Evolutionary conservation across 2,888 invertebrate species (phyloP).

Genomic region (Caprella mutica): DNA sequence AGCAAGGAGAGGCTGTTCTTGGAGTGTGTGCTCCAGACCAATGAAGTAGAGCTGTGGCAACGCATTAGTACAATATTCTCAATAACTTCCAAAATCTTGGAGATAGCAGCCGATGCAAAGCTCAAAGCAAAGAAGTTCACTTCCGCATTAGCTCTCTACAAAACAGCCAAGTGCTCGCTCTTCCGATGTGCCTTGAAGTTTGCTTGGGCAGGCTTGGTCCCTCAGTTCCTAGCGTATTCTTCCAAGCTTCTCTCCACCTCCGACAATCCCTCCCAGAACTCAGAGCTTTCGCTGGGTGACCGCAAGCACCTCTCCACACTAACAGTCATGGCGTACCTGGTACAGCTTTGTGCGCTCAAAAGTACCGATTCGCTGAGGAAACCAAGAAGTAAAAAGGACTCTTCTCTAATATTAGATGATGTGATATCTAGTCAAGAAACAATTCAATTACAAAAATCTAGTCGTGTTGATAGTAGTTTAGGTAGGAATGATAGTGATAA

Average conservation of each 20-base stretch:
- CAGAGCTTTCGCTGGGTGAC: slow-evolving; percentile 42
- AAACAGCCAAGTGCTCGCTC: slow-evolving; percentile 56
- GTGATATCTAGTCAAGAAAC: too few relatives aligned
- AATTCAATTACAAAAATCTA: too few relatives aligned
- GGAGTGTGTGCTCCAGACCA: slow-evolving; percentile 47
- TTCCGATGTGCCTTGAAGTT: slow-evolving; percentile 52
- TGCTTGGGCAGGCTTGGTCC: slow-evolving; percentile 51
- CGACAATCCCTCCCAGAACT: slow-evolving; percentile 47
- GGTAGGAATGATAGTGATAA: too few relatives aligned
- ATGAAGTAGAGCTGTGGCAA: slow-evolving; percentile 49
- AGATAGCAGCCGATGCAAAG: slow-evolving; percentile 69
- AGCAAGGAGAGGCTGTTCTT: slow-evolving; percentile 44
- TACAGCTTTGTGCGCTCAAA: slow-evolving; percentile 38
- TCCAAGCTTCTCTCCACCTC: slow-evolving; percentile 47
- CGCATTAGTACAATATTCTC: slow-evolving; percentile 50
- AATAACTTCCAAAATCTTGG: slow-evolving; percentile 55
- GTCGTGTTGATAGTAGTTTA: too few relatives aligned
- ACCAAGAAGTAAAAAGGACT: too few relatives aligned
- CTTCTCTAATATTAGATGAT: too few relatives aligned
- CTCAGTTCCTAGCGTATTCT: slow-evolving; percentile 51
- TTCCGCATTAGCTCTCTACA: slow-evolving; percentile 67
- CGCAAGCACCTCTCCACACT: slow-evolving; percentile 53
- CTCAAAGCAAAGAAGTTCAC: slow-evolving; percentile 60
- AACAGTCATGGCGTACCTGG: slow-evolving; percentile 53
- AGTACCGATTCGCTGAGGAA: too few relatives aligned